Percentiles rank a stretch among this genome's conserved stretches.
These are phyloP conservation scores for Odocoileus virginianus DNA, from an alignment of 2,113 vertebrate species.

Conservation along the genomic window DNA sequence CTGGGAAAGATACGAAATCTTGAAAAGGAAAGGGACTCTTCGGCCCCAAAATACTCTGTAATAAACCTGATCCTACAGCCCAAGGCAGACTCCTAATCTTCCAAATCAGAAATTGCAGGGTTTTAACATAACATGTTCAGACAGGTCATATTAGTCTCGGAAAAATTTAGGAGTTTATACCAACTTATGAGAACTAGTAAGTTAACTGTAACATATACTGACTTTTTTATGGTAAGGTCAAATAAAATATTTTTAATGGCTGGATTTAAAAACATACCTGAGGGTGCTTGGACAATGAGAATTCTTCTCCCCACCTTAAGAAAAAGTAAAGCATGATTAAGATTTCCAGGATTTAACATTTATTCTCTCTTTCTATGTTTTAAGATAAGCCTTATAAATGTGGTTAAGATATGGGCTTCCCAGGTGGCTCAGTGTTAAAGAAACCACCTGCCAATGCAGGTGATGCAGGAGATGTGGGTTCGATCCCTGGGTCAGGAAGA, in stretches of 20 bases:
- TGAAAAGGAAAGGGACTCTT: neutral
- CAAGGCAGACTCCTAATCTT: neutral
- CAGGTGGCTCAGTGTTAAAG: neutral
- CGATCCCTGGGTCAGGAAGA: neutral
- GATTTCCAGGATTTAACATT: neutral
- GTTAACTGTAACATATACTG: neutral
- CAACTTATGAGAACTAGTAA: neutral
- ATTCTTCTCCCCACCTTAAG: constrained; percentile 96
- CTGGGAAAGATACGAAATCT: neutral
- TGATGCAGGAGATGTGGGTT: neutral
- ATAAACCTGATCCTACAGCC: neutral
- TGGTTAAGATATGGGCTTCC: neutral
- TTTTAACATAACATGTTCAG: neutral
- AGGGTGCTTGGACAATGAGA: constrained; percentile 92
- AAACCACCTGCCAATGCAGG: neutral
- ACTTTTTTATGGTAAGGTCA: neutral
- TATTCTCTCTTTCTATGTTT: neutral
- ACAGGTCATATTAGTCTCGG: neutral
- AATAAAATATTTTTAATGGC: neutral
- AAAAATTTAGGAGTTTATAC: neutral
- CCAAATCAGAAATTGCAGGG: neutral
- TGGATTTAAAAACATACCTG: constrained; percentile 84
- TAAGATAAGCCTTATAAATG: constrained; percentile 34
- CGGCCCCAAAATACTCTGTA: neutral
- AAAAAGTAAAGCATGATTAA: constrained; percentile 44